phyloP scores from a whole-genome alignment of 2,888 invertebrate species.

The Agrochola lota region DNA sequence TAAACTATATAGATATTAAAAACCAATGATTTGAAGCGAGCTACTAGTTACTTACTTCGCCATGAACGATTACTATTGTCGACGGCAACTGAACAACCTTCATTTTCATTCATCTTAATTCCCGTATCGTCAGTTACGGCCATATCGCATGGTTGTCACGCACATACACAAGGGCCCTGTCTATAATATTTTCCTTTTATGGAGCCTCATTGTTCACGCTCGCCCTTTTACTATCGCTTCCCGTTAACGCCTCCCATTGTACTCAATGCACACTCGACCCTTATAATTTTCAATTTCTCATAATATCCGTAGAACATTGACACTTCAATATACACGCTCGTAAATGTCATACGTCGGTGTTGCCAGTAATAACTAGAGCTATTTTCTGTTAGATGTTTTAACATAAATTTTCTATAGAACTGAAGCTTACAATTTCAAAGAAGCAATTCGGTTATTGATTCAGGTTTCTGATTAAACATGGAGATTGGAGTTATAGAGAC shows the following conservation, averaged over 20 bases:
- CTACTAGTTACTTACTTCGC: background rate
- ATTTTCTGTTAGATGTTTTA: background rate
- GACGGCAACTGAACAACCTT: background rate
- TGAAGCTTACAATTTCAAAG: background rate
- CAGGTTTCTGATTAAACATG: no score
- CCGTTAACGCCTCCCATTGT: conserved; percentile 50
- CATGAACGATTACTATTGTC: background rate
- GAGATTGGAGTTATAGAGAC: background rate
- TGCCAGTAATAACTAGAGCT: background rate
- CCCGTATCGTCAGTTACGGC: background rate
- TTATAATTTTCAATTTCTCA: conserved; percentile 72
- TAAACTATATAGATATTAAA: background rate
- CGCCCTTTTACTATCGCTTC: conserved; percentile 41
- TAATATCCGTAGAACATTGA: conserved; percentile 47
- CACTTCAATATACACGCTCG: conserved; percentile 25
- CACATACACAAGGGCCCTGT: conserved; percentile 22
- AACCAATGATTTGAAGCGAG: background rate
- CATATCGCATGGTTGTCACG: conserved; percentile 26
- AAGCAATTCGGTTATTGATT: background rate
- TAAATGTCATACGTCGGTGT: conserved; percentile 23
- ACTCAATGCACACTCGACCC: conserved; percentile 64
- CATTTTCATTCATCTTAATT: conserved; percentile 8
- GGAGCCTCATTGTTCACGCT: conserved; percentile 42
- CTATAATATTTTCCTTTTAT: conserved; percentile 54
- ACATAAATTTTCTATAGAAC: background rate